These are phyloP conservation scores for Leucophenga maculata DNA, from an alignment of 2,888 invertebrate genomes.

Conservation along the genomic window DNA sequence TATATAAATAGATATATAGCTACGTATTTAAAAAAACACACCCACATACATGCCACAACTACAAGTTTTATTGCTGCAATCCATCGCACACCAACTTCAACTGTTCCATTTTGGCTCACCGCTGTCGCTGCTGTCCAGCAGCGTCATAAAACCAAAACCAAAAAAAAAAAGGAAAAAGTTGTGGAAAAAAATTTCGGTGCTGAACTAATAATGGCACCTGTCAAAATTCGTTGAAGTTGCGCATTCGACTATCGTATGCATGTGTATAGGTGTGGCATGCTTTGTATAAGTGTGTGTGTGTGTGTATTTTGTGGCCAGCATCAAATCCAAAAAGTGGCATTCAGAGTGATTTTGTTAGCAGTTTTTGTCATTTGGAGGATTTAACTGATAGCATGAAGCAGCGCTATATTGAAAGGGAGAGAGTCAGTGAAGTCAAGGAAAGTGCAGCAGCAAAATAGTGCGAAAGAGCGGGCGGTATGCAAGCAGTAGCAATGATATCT, in stretches of 20 bases:
- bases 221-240: slow-evolving; percentile 62
- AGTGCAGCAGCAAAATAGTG: too few species aligned
- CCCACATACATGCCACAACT: background rate
- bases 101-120: too few species aligned
- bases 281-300: background rate
- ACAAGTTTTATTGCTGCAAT: slow-evolving; percentile 60
- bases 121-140: background rate
- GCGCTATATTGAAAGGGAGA: background rate
- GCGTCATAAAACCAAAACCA: slow-evolving; percentile 35
- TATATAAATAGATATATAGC: background rate
- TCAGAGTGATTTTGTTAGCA: slow-evolving; percentile 67
- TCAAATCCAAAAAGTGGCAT: slow-evolving; percentile 49
- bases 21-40: background rate
- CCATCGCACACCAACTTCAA: slow-evolving; percentile 40
- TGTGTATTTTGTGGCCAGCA: background rate
- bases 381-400: slow-evolving; percentile 52
- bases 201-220: slow-evolving; percentile 70
- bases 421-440: too few species aligned
- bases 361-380: slow-evolving; percentile 65
- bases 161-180: slow-evolving; percentile 37
- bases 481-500: background rate
- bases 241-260: background rate
- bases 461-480: background rate
- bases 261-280: slow-evolving; percentile 10
- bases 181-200: slow-evolving; percentile 59